Percentiles rank a stretch among this genome's conserved stretches.
phyloP scores from a whole-genome alignment of 2,888 invertebrate genomes.

The Nemotelus nigrinus region DNA sequence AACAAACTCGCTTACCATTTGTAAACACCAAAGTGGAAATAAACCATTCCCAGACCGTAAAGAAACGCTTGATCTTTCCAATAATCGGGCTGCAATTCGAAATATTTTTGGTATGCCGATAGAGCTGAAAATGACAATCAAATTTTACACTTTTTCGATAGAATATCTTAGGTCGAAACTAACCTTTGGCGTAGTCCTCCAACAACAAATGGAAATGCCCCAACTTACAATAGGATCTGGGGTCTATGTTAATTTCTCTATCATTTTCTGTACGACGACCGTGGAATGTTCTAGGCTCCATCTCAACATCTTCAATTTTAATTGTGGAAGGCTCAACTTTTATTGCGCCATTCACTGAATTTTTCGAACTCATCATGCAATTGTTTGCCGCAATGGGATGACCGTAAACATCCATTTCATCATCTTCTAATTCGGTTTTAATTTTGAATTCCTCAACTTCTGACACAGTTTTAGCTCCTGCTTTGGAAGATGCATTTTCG shows the following conservation, averaged over 20 bases:
- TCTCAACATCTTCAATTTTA: conserved; percentile 54
- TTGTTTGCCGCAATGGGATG: not conserved
- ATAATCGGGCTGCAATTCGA: conserved; percentile 78
- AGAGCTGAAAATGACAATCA: conserved; percentile 75
- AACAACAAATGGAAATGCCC: conserved; percentile 94
- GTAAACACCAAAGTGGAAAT: conserved; percentile 95
- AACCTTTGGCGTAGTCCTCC: conserved; percentile 95
- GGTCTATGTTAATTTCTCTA: conserved; percentile 76
- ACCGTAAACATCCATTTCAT: conserved; percentile 34
- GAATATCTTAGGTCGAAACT: not conserved
- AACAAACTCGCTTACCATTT: conserved; percentile 82
- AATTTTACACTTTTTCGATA: not conserved
- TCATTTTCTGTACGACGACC: conserved; percentile 39
- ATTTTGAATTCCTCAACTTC: conserved; percentile 50
- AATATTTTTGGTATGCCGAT: conserved; percentile 96
- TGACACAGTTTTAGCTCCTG: conserved; percentile 42
- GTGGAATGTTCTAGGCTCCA: conserved; percentile 50
- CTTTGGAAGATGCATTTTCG: conserved; percentile 43
- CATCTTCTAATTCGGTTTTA: conserved; percentile 50
- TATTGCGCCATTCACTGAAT: not conserved
- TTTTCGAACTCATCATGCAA: not conserved
- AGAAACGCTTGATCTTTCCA: conserved; percentile 92
- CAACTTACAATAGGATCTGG: conserved; percentile 91
- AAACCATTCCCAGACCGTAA: conserved; percentile 94
- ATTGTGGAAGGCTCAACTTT: conserved; percentile 44